Percentiles rank a stretch among this genome's conserved stretches.
These are phyloP conservation scores for Kryptolebias ocellatus DNA, from an alignment of 2,797 vertebrate genomes.

Conservation along the genomic window DNA sequence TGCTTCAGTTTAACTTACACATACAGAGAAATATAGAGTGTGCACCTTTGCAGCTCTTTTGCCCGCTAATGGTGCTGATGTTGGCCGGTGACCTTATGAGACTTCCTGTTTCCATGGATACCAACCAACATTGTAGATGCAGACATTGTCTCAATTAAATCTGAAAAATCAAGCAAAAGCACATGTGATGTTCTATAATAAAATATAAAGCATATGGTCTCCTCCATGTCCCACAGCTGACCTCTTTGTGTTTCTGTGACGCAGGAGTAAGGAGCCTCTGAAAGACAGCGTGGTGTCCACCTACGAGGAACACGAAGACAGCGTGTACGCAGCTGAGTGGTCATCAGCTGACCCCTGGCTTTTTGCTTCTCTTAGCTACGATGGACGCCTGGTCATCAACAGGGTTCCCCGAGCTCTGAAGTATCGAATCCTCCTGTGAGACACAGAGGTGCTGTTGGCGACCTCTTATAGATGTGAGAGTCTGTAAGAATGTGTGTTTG, in stretches of 20 bases:
- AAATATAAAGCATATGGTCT: background rate
- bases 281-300: slow-evolving; percentile 96
- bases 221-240: background rate
- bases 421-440: slow-evolving; percentile 93
- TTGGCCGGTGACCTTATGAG: background rate
- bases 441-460: background rate
- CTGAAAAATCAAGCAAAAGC: background rate
- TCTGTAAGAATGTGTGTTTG: background rate
- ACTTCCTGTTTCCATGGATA: slow-evolving; percentile 16
- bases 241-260: slow-evolving; percentile 8
- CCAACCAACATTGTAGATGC: background rate
- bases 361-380: slow-evolving; percentile 96
- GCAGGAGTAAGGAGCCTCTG: slow-evolving; percentile 90
- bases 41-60: background rate
- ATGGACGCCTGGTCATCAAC: slow-evolving; percentile 97
- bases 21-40: background rate
- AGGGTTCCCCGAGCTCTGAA: slow-evolving; percentile 94
- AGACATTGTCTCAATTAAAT: slow-evolving; percentile 1
- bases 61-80: background rate
- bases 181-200: background rate
- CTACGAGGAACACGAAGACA: slow-evolving; percentile 98
- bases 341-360: slow-evolving; percentile 97
- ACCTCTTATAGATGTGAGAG: background rate
- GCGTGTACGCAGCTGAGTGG: slow-evolving; percentile 97
- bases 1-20: background rate